Base-by-base conservation (phyloP, 2,797 vertebrate genomes). In the Ispidina lecontei region DNA sequence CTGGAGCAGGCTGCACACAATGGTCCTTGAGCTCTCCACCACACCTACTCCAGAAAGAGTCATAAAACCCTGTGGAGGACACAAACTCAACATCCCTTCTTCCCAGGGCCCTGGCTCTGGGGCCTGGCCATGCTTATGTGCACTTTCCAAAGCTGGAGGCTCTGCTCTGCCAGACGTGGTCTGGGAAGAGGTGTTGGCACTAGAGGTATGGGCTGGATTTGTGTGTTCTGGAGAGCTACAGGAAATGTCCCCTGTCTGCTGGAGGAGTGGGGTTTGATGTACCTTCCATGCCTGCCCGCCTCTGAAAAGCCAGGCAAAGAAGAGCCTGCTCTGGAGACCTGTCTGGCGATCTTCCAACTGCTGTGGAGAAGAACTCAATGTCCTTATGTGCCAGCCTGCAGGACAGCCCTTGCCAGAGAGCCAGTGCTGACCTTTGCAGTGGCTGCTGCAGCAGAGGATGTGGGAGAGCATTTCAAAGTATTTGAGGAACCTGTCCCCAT, bases 341-440 rank as follows among this genome's bases (percentile, higher is more conserved):
- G 6, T 28, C 41, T 60, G 44, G 31, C 33, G 14, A 11, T 85
- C 3, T 87, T 23, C 28, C 9, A 71, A 33, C 17, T 82, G 65
- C 65, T 8, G 1, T 62, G 37, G 37, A 84, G 55, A 87, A 81
- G 62, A 77, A 64, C 21, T 10, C 0, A 0, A 9, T 0, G 0
- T n/a, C n/a, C 18, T 63, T 64, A 37, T 41, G 10, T 80, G 28
- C 25, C 20, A 7, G 47, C n/a, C 62, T 86, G 26, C 31, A 65
- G 63, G 16, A 69, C 47, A 56, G 14, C 64, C 64, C 31, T 65
- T 2, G 0, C 12, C 1, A 2, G 56, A 70, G 43, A 79, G 37
- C 0, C 5, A 82, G 1, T 56, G 47, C 23, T 28, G 81, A 6
- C 49, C 18, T 83, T 51, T 75, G 68, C 73, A 83, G 47, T 9